These are phyloP conservation scores for Tauraco hartlaubi DNA, from an alignment of 2,797 vertebrate species.

Conservation along the genomic window DNA sequence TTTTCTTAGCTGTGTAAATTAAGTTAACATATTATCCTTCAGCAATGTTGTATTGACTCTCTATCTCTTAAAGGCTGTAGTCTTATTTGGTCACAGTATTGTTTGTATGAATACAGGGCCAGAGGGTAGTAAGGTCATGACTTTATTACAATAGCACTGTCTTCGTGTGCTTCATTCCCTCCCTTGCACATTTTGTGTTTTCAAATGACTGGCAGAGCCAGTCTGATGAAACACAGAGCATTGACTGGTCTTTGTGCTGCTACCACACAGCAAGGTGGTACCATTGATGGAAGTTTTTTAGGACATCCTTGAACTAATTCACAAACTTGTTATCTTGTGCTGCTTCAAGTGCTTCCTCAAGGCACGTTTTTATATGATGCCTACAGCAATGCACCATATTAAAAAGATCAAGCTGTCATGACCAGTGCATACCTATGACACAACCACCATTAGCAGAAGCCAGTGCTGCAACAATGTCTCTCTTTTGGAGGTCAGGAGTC, in stretches of 20 bases:
- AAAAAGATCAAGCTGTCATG: background rate
- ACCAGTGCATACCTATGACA: background rate
- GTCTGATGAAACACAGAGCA: background rate
- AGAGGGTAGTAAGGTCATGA: background rate
- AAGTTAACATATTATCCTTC: slow-evolving; percentile 57
- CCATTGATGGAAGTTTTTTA: background rate
- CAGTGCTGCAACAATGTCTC: background rate
- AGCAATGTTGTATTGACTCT: slow-evolving; percentile 20
- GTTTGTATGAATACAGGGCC: background rate
- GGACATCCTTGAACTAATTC: background rate
- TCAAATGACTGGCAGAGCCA: background rate
- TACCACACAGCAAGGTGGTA: background rate
- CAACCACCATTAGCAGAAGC: background rate
- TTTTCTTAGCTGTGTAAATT: background rate
- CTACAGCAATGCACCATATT: background rate
- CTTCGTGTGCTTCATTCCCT: background rate
- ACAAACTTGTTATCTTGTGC: background rate
- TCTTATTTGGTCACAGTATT: slow-evolving; percentile 33
- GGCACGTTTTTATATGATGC: background rate
- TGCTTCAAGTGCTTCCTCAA: background rate
- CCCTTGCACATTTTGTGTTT: background rate
- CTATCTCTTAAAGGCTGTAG: slow-evolving; percentile 24
- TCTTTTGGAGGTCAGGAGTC: background rate
- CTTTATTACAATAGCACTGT: background rate
- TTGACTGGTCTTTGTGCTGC: background rate